These are phyloP conservation scores for Sericinus montela DNA, from an alignment of 2,888 invertebrate genomes.

Conservation along the genomic window DNA sequence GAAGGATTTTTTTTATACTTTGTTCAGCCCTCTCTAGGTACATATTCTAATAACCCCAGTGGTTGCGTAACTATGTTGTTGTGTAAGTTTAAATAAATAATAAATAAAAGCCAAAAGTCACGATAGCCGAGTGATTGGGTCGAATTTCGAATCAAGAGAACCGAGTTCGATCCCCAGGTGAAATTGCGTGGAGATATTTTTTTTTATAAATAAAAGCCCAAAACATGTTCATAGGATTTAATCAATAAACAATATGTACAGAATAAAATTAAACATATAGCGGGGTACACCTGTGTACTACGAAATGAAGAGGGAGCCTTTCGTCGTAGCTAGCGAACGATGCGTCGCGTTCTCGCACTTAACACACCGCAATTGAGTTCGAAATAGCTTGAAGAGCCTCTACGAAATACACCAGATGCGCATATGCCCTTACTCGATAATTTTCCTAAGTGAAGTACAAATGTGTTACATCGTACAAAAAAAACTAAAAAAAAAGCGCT, in stretches of 20 bases:
- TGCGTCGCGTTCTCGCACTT: not conserved
- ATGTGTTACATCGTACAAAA: not conserved
- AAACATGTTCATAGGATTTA: constrained; percentile 8
- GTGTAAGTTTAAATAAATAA: too few species aligned
- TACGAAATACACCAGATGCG: not conserved
- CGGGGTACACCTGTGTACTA: not conserved
- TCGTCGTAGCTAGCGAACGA: too few species aligned
- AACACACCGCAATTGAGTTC: not conserved
- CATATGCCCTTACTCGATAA: not conserved
- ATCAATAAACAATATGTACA: constrained; percentile 19
- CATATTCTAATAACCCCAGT: too few species aligned
- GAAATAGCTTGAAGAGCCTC: not conserved
- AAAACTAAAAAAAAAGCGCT: not conserved
- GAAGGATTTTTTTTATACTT: too few species aligned
- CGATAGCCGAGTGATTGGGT: too few species aligned
- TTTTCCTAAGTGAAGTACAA: not conserved
- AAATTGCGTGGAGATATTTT: too few species aligned
- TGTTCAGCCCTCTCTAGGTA: too few species aligned
- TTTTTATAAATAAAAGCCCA: constrained; percentile 9
- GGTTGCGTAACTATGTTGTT: too few species aligned
- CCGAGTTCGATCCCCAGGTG: too few species aligned
- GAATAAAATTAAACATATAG: not conserved
- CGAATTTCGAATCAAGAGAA: too few species aligned
- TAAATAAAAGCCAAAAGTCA: too few species aligned
- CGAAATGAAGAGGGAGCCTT: too few species aligned